These are phyloP conservation scores for Stomorhina lunata DNA, from an alignment of 2,888 invertebrate genomes.

Conservation along the genomic window DNA sequence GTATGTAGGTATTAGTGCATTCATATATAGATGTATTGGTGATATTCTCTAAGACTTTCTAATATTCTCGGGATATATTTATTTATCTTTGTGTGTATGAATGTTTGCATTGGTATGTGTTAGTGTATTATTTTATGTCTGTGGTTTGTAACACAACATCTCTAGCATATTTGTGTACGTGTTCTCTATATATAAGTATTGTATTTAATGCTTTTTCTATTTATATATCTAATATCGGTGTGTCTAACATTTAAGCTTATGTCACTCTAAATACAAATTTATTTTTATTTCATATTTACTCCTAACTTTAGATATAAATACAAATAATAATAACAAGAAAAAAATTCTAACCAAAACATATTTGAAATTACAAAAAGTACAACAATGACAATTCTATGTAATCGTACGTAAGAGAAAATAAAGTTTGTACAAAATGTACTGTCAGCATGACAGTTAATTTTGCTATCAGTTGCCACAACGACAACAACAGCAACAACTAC, in stretches of 20 bases:
- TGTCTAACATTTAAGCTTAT: slow-evolving; percentile 38
- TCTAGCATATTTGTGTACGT: too few relatives aligned
- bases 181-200: too few relatives aligned
- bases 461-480: slow-evolving; percentile 53
- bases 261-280: slow-evolving; percentile 32
- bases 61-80: too few relatives aligned
- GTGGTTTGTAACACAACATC: background rate
- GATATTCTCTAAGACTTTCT: too few relatives aligned
- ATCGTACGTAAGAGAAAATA: slow-evolving; percentile 22
- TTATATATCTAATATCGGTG: background rate
- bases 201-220: too few relatives aligned
- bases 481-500: slow-evolving; percentile 52
- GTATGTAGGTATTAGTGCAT: background rate
- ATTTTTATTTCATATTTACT: slow-evolving; percentile 38
- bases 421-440: slow-evolving; percentile 52
- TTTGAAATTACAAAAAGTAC: background rate
- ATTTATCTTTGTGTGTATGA: background rate
- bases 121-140: background rate
- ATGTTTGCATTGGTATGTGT: background rate
- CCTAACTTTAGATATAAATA: slow-evolving; percentile 1
- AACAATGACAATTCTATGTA: slow-evolving; percentile 25
- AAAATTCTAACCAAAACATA: background rate
- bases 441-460: slow-evolving; percentile 58
- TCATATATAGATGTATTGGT: background rate
- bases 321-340: slow-evolving; percentile 19